Base-by-base conservation (phyloP, 35 echinoderm and acorn worm genomes). In the Apostichopus japonicus region DNA sequence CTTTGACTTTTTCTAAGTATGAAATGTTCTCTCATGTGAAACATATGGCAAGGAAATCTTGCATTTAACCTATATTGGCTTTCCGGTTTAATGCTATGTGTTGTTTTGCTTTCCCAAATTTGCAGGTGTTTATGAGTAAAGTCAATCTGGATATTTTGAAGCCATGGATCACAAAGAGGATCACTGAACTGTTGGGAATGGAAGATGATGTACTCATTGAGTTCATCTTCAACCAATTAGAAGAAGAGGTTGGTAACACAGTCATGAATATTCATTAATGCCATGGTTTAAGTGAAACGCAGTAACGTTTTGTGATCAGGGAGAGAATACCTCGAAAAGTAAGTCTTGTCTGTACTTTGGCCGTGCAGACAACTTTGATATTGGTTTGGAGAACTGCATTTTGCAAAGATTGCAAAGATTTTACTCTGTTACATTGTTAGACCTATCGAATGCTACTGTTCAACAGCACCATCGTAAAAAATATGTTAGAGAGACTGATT, bases 201-300 rank as follows among this genome's bases (percentile, higher is more conserved):
- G 97, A 99, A 92, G 97, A 99, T 77, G 97, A 99, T 72, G 97
- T 99, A 6, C 92, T 99, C 87, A 99, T 96, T 53, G 97, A 96
- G 72, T 99, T 99, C 75, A 99, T 99, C 79, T 99, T 93, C 59
- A 99, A 99, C 58, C 97, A 99, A 82, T 70, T 99, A 71, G 97
- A 99, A 72, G 95, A 96, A 71, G 97, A 99, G 95, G 97, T 99
- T 24, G 6, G 79, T 87, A 77, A 16, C 54, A 21, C 1, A 19
- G 4, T 54, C 8, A 57, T 89, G 24, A 71, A 54, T n/a, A 87
- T 63, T 87, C 14, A 61, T 15, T 22, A 87, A 87, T 44, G 55
- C 10, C 5, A 72, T 2, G 4, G 2, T 54, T 17, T 53, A 51
- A 52, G 86, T 89, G 25, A 33, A 72, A 51, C 51, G 0, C 8